Evolutionary conservation across 1,140 invertebrate species (phyloP).

Genomic region (Eriocheir sinensis): DNA sequence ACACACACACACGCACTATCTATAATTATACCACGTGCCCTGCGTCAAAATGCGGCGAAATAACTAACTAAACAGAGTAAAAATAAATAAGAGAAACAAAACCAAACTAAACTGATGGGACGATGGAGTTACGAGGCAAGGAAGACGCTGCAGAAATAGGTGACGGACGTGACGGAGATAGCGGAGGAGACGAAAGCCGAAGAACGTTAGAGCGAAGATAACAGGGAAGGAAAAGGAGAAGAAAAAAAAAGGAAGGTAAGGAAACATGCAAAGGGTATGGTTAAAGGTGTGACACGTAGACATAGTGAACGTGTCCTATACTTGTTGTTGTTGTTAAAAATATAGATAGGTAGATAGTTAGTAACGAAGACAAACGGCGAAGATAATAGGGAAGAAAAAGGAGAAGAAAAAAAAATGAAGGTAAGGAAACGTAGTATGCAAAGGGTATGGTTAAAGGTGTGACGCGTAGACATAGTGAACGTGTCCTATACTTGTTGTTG

Average conservation of each 20-base stretch:
- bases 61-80: no score
- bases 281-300: neutral
- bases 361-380: neutral
- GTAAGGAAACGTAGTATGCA: neutral
- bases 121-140: no score
- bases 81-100: neutral
- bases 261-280: neutral
- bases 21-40: no score
- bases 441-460: neutral
- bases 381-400: neutral
- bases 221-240: neutral
- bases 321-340: neutral
- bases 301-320: no score
- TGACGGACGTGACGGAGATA: no score
- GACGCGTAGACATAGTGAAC: no score
- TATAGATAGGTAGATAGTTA: neutral
- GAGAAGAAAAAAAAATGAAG: neutral
- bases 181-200: no score
- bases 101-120: neutral
- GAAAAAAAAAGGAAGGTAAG: neutral
- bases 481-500: no score
- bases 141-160: no score
- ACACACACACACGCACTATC: no score
- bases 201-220: no score
- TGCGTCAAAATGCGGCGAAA: no score